These are phyloP conservation scores for Shinisaurus crocodilurus DNA, from an alignment of 2,113 vertebrate genomes.

Conservation along the genomic window DNA sequence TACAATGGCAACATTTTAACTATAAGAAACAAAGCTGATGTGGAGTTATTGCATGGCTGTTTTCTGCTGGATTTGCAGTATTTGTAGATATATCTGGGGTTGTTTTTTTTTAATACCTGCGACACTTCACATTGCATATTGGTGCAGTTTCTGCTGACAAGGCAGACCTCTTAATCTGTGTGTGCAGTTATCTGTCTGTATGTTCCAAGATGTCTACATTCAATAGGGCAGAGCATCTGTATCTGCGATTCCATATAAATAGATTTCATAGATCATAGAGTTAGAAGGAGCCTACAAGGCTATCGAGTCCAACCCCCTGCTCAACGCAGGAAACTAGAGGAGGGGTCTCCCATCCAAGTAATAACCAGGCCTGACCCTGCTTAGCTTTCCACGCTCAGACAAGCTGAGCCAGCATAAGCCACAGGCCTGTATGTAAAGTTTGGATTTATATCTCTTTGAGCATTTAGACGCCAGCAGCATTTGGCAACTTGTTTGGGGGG, in stretches of 20 bases:
- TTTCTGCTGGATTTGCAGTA: conserved; percentile 19
- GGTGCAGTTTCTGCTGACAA: conserved; percentile 15
- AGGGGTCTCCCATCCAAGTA: too few relatives aligned
- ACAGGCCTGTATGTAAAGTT: too few relatives aligned
- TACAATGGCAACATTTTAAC: conserved; percentile 20
- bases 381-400: too few relatives aligned
- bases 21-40: neutral
- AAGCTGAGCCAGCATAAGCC: too few relatives aligned
- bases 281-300: too few relatives aligned
- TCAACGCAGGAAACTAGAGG: too few relatives aligned
- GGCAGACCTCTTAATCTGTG: neutral
- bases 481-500: too few relatives aligned
- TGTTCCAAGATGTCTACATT: neutral
- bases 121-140: neutral
- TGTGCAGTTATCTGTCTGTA: neutral
- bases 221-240: neutral
- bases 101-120: neutral
- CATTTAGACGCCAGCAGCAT: too few relatives aligned
- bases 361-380: too few relatives aligned
- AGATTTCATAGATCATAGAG: too few relatives aligned
- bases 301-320: too few relatives aligned
- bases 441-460: neutral
- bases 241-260: neutral
- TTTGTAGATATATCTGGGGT: neutral
- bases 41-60: neutral